Evolutionary conservation across 2,113 vertebrate genomes (phyloP).

Genomic region (Gorsachius goisagi): DNA sequence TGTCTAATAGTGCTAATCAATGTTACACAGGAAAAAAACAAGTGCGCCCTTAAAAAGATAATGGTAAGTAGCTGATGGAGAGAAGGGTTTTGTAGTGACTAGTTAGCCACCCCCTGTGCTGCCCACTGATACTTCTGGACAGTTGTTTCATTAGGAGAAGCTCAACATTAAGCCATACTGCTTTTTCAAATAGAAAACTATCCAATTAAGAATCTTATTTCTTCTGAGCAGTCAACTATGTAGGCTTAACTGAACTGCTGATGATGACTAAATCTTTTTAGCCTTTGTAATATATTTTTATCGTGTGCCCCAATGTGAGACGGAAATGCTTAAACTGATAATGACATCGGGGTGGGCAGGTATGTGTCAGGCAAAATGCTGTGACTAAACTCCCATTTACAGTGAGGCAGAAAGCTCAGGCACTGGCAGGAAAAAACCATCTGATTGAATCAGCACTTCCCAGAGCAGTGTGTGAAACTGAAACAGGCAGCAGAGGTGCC

Average conservation of each 20-base stretch:
- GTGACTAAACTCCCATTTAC: slow-evolving; percentile 44
- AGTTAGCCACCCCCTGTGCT: neutral
- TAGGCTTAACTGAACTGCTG: slow-evolving; percentile 32
- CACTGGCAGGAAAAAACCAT: slow-evolving; percentile 28
- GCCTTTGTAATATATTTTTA: slow-evolving; percentile 23
- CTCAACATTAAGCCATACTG: neutral
- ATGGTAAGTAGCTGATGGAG: neutral
- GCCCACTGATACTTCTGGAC: neutral
- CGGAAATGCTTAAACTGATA: slow-evolving; percentile 28
- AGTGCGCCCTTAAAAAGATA: neutral
- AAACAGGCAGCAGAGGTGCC: slow-evolving; percentile 38
- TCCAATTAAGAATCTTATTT: slow-evolving; percentile 44
- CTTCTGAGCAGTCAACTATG: slow-evolving; percentile 13
- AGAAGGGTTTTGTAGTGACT: neutral
- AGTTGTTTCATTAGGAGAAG: neutral
- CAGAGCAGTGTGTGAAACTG: slow-evolving; percentile 45
- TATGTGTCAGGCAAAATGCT: slow-evolving; percentile 30
- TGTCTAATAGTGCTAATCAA: neutral
- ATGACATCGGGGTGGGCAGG: slow-evolving; percentile 14
- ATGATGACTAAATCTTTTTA: slow-evolving; percentile 21
- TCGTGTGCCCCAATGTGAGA: neutral
- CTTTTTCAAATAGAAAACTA: slow-evolving; percentile 32
- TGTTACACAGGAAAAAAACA: neutral
- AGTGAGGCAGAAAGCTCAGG: slow-evolving; percentile 27
- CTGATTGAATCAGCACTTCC: slow-evolving; percentile 62